Evolutionary conservation across 1,140 invertebrate genomes (phyloP).

Genomic region (Drosophila varians): DNA sequence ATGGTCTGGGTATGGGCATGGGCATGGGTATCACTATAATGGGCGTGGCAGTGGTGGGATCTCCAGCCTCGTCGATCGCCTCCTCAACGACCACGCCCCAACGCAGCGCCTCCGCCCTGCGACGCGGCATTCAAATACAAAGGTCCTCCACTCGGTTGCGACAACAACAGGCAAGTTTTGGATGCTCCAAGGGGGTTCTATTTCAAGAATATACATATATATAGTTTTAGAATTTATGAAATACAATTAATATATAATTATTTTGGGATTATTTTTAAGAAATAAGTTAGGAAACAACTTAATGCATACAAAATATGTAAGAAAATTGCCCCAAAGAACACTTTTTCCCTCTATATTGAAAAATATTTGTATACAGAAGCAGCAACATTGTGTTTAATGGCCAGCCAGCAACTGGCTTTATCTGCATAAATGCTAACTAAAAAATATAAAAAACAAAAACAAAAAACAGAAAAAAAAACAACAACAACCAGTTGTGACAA

Average conservation of each 20-base stretch:
- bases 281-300: no score
- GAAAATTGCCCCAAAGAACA: no score
- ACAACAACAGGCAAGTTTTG: slow-evolving; percentile 80
- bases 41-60: slow-evolving; percentile 16
- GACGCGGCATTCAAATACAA: slow-evolving; percentile 70
- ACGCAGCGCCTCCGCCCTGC: slow-evolving; percentile 54
- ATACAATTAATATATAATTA: no score
- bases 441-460: slow-evolving; percentile 10
- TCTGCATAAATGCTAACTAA: slow-evolving; percentile 55
- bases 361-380: neutral
- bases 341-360: neutral
- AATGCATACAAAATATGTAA: no score
- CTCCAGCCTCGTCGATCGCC: slow-evolving; percentile 8
- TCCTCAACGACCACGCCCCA: slow-evolving; percentile 44
- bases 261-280: no score
- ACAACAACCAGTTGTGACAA: slow-evolving; percentile 65
- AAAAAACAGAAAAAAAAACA: slow-evolving; percentile 23
- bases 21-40: slow-evolving; percentile 1
- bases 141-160: slow-evolving; percentile 76
- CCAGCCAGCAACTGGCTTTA: slow-evolving; percentile 57
- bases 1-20: slow-evolving; percentile 19
- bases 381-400: slow-evolving; percentile 30
- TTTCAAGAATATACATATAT: no score
- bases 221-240: no score
- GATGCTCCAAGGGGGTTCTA: neutral